Percentiles rank a stretch among this genome's conserved stretches.
These are phyloP conservation scores for Archegozetes longisetosus DNA, from an alignment of 1,140 invertebrate species.

Conservation along the genomic window DNA sequence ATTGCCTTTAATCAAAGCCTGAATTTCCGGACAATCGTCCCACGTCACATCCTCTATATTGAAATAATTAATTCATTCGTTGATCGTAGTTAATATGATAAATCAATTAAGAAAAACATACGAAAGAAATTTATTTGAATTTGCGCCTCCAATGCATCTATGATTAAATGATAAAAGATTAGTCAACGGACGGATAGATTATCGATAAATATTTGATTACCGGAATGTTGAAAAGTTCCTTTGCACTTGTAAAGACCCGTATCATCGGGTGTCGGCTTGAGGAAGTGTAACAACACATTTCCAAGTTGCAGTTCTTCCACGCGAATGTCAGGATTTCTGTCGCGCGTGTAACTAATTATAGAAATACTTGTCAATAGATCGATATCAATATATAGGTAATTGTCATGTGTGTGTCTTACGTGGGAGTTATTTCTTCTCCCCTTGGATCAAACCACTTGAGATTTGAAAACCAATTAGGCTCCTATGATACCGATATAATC, in stretches of 20 bases:
- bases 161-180: not conserved
- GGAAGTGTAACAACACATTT: not conserved
- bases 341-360: not conserved
- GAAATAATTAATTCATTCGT: conserved; percentile 15
- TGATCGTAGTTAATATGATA: not conserved
- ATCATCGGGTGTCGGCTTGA: conserved; percentile 2
- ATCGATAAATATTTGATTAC: conserved; percentile 4
- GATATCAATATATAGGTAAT: not conserved
- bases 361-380: conserved; percentile 10
- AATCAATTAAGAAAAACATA: not conserved
- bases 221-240: conserved; percentile 4
- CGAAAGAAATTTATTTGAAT: not conserved
- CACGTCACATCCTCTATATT: conserved; percentile 61
- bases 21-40: conserved; percentile 62
- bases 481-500: too few relatives aligned
- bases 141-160: not conserved
- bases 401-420: not conserved
- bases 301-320: not conserved
- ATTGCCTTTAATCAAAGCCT: conserved; percentile 58
- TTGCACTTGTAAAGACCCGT: conserved; percentile 4
- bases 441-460: conserved; percentile 29
- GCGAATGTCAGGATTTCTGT: not conserved
- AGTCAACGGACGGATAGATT: conserved; percentile 13
- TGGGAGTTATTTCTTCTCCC: conserved; percentile 15
- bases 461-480: conserved; percentile 26